Percentiles rank a stretch among this genome's conserved stretches.
Conservation (phyloP, 2,888 invertebrate species). For the Tinea trinotella region DNA sequence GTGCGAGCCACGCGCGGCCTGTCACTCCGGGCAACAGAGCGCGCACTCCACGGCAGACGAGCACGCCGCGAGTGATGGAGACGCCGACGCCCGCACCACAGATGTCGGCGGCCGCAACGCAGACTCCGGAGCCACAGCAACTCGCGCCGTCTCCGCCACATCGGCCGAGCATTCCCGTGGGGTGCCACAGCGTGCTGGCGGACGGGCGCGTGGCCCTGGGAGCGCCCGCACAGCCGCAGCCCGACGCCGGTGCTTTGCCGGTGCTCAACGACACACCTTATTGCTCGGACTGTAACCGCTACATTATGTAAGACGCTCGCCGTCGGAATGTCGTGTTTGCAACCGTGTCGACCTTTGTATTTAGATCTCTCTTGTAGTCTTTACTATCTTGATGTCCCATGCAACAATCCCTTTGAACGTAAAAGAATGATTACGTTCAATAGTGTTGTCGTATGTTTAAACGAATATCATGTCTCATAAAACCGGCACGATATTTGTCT, state of each 20-base stretch:
- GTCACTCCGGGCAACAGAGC: slow-evolving; percentile 63
- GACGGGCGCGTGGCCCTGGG: slow-evolving; percentile 66
- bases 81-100: slow-evolving; percentile 43
- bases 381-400: slow-evolving; percentile 11
- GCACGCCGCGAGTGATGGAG: slow-evolving; percentile 64
- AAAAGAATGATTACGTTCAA: not conserved
- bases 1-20: slow-evolving; percentile 83
- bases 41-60: slow-evolving; percentile 32
- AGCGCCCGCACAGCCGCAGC: slow-evolving; percentile 39
- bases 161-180: slow-evolving; percentile 69
- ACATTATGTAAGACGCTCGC: slow-evolving; percentile 86
- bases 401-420: slow-evolving; percentile 2
- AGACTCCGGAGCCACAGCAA: slow-evolving; percentile 32
- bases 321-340: slow-evolving; percentile 64
- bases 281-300: slow-evolving; percentile 89
- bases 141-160: slow-evolving; percentile 47
- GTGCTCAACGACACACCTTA: slow-evolving; percentile 73
- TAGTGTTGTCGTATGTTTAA: slow-evolving; percentile 4
- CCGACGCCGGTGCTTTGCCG: slow-evolving; percentile 39
- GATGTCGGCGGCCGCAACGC: slow-evolving; percentile 24
- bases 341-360: slow-evolving; percentile 67
- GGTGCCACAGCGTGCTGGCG: slow-evolving; percentile 64
- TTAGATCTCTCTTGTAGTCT: slow-evolving; percentile 16
- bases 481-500: slow-evolving; percentile 7
- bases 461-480: not conserved